A percentile compares a stretch with the other conserved stretches of the same genome.
These are phyloP conservation scores for Musca domestica DNA, from an alignment of 1,140 invertebrate genomes.

Conservation along the genomic window DNA sequence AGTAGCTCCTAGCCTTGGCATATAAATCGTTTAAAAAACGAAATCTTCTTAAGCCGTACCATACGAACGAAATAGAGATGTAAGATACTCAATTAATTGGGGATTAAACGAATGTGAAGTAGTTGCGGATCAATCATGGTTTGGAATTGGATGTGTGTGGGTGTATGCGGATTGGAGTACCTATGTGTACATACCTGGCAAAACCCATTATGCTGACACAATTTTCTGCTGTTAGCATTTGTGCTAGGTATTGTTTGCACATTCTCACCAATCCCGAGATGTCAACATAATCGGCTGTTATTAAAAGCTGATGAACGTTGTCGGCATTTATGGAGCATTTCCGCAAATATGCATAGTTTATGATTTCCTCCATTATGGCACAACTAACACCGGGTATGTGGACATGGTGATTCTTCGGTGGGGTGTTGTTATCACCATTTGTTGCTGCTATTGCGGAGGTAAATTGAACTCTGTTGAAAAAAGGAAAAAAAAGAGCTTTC, in stretches of 20 bases:
- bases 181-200: slow-evolving; percentile 58
- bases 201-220: slow-evolving; percentile 81
- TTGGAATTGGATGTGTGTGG: background rate
- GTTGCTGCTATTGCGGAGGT: slow-evolving; percentile 53
- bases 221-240: slow-evolving; percentile 67
- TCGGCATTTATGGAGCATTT: slow-evolving; percentile 67
- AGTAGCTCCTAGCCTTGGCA: slow-evolving; percentile 65
- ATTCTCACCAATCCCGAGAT: slow-evolving; percentile 73
- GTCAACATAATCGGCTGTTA: slow-evolving; percentile 75
- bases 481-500: no score
- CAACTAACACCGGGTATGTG: slow-evolving; percentile 72
- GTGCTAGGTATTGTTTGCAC: slow-evolving; percentile 72
- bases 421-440: no score
- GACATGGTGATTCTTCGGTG: slow-evolving; percentile 51
- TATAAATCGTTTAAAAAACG: slow-evolving; percentile 66
- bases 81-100: slow-evolving; percentile 3
- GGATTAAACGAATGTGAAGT: slow-evolving; percentile 2
- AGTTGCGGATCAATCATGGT: background rate
- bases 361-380: slow-evolving; percentile 70
- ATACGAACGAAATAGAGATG: background rate
- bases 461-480: slow-evolving; percentile 70
- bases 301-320: slow-evolving; percentile 75
- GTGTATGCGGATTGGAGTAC: background rate
- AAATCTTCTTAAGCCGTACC: slow-evolving; percentile 35
- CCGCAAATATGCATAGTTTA: slow-evolving; percentile 81